Percentiles rank a stretch among this genome's conserved stretches.
These are phyloP conservation scores for Omphaloscelis lunosa DNA, from an alignment of 2,888 invertebrate species.

Conservation along the genomic window DNA sequence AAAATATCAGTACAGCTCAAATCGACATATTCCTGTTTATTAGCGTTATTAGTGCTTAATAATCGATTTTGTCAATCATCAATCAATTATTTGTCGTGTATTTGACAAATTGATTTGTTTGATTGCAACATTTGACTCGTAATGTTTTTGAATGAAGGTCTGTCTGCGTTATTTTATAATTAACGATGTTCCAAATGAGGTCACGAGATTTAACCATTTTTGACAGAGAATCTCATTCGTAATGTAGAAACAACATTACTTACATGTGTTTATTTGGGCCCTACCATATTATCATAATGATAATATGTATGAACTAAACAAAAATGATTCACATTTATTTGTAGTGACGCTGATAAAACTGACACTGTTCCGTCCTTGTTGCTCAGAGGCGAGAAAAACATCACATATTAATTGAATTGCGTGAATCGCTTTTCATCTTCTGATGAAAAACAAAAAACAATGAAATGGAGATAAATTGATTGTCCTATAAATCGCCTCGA, in stretches of 20 bases:
- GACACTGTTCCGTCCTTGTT: constrained; percentile 17
- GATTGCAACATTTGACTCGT: constrained; percentile 25
- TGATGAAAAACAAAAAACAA: constrained; percentile 23
- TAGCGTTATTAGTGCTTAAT: constrained; percentile 14
- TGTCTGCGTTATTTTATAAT: constrained; percentile 13
- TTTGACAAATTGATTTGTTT: constrained; percentile 36
- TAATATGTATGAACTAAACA: constrained; percentile 15
- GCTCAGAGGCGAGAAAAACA: constrained; percentile 29
- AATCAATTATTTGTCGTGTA: neutral
- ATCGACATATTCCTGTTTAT: constrained; percentile 36
- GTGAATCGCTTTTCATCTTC: constrained; percentile 20
- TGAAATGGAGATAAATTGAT: constrained; percentile 1
- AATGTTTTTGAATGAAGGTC: constrained; percentile 40
- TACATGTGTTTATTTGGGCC: constrained; percentile 40
- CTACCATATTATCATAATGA: constrained; percentile 17
- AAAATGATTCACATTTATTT: constrained; percentile 51
- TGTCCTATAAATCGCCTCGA: neutral
- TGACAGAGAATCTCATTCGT: constrained; percentile 1
- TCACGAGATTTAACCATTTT: constrained; percentile 7
- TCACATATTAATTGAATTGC: constrained; percentile 21
- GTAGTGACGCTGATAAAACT: constrained; percentile 48
- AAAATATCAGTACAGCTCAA: constrained; percentile 56
- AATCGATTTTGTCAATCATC: constrained; percentile 15
- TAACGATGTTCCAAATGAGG: constrained; percentile 5
- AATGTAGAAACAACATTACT: constrained; percentile 7